Evolutionary conservation across 2,888 invertebrate genomes (phyloP).

Genomic region (Ptychoptera contaminata): DNA sequence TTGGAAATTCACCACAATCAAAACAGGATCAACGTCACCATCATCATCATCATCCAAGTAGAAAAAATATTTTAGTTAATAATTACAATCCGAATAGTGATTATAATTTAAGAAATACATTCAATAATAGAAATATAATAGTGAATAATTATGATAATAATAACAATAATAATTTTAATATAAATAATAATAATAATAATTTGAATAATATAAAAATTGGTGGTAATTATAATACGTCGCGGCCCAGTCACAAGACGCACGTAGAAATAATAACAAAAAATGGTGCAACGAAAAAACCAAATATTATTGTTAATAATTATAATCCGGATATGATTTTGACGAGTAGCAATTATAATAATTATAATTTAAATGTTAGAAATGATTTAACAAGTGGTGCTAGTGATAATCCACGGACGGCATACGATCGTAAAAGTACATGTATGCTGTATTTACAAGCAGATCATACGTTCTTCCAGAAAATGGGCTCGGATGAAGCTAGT

Average conservation of each 20-base stretch:
- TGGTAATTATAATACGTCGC: conserved; percentile 22
- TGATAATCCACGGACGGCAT: conserved; percentile 24
- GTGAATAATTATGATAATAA: conserved; percentile 11
- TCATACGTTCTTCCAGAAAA: conserved; percentile 89
- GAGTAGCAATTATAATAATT: conserved; percentile 12
- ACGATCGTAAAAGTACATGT: conserved; percentile 80
- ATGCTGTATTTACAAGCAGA: conserved; percentile 92
- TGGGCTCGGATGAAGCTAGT: conserved; percentile 85
- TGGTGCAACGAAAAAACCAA: conserved; percentile 45
- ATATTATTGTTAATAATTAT: conserved; percentile 44
- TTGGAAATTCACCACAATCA: background rate
- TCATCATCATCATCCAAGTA: conserved; percentile 10
- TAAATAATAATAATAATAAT: conserved; percentile 9
- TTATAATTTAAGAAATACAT: conserved; percentile 11
- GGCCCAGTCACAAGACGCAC: conserved; percentile 50
- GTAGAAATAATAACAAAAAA: conserved; percentile 50
- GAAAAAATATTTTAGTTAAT: conserved; percentile 30
- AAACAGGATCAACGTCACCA: background rate
- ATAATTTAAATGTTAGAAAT: conserved; percentile 12
- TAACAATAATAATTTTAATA: conserved; percentile 10
- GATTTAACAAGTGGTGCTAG: conserved; percentile 1
- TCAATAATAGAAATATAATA: conserved; percentile 11
- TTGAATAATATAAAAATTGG: conserved; percentile 1
- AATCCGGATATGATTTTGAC: conserved; percentile 28
- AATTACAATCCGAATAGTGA: conserved; percentile 26